Evolutionary conservation across 2,797 vertebrate species (phyloP), one percentile per base, ranked within the genome.

Genomic region (Siniperca obscura): DNA sequence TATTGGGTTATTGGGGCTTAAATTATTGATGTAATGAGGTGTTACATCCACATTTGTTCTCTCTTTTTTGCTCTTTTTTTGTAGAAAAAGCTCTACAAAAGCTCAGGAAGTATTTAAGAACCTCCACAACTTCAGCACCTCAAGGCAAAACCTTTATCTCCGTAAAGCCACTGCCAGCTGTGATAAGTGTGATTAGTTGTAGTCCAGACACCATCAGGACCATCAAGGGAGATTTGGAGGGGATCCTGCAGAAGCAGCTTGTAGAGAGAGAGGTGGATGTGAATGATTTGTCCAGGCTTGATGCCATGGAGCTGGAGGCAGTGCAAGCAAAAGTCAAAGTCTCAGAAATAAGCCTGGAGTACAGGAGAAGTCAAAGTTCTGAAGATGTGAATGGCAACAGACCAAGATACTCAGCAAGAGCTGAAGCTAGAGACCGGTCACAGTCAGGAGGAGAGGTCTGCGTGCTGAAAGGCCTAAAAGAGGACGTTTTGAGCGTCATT

Each of bases 401-500:
- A 0, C 38, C 40, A 22, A 72, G 60, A 60, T 73, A 46, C 14
- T 0, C 0, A 38, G 61, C 34, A 2, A 21, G 75, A 73, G 21
- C 11, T 30, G 0, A 0, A 27, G 57, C n/a, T 6, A 25, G 62
- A 73, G n/a, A 12, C 22, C 48, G 1, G 3, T 25, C 68, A 0
- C 74, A 34, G 17, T 84, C 83, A 56, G 67, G 34, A 3, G 52
- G 42, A n/a, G 76, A 84, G 0, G 36, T 78, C 10, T 90, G 81
- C 0, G 36, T 93, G 1, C 85, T 94, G 46, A 86, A 38, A 55
- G 94, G 93, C 61, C 76, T 94, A 1, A 92, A 85, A 46, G 93
- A 94, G 57, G 92, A 94, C 1, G 88, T 94, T 56, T 44, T 92
- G 78, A 83, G 85, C 2, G 71, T 92, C 56, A 59, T 2, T 9